phyloP scores from a whole-genome alignment of 2,113 vertebrate genomes.

The Gyps fulvus region DNA sequence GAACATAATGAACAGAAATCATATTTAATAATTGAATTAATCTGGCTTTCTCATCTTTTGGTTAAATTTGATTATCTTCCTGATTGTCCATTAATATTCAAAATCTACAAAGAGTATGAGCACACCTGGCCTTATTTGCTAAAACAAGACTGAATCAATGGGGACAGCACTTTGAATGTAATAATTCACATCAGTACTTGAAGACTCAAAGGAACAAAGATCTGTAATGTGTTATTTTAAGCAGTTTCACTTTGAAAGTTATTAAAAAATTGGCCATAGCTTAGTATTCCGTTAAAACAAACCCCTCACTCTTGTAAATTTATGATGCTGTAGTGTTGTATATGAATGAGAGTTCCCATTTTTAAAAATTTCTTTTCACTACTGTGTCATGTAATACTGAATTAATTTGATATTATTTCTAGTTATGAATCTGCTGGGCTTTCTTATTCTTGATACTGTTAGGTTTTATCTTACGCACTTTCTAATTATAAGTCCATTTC shows the following conservation, averaged over 20 bases:
- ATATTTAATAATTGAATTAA: neutral
- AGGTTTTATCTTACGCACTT: neutral
- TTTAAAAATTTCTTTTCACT: neutral
- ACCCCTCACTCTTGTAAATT: neutral
- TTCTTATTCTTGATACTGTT: neutral
- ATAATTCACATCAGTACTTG: neutral
- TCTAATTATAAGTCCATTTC: neutral
- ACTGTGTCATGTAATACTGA: neutral
- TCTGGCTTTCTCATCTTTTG: neutral
- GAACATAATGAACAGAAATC: neutral
- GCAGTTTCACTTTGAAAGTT: neutral
- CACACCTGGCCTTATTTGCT: neutral
- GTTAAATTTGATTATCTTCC: neutral
- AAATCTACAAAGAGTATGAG: neutral
- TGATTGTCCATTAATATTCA: neutral
- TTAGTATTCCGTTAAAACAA: neutral
- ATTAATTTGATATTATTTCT: neutral
- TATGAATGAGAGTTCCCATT: neutral
- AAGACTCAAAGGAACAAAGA: conserved; percentile 23
- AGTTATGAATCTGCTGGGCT: neutral
- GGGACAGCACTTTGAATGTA: neutral
- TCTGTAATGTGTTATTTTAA: conserved; percentile 30
- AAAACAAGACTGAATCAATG: neutral
- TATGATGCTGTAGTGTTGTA: neutral
- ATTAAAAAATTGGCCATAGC: neutral